Percentiles rank a stretch among this genome's conserved stretches.
These are phyloP conservation scores for Actinopyga echinites DNA, from an alignment of 53 echinoderm and acorn worm species.

Conservation along the genomic window DNA sequence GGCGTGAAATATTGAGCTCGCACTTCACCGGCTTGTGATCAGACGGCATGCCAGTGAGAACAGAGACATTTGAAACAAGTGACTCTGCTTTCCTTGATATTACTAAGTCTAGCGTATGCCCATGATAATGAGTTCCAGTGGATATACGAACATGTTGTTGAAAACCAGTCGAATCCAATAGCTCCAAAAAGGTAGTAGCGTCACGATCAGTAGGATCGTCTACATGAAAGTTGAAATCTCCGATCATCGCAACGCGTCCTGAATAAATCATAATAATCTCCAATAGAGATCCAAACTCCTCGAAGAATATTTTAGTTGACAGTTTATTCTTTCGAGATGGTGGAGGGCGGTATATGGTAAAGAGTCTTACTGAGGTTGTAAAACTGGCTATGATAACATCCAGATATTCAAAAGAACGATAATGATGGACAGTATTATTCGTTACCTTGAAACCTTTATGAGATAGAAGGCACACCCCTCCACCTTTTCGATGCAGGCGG, in stretches of 20 bases:
- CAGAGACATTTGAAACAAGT: background rate
- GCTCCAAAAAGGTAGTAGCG: background rate
- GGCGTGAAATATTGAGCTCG: background rate
- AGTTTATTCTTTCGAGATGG: background rate
- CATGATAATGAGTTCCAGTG: slow-evolving; percentile 10
- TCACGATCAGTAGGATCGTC: slow-evolving; percentile 9
- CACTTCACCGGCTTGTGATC: slow-evolving; percentile 26
- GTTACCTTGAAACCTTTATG: slow-evolving; percentile 34
- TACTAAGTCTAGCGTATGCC: slow-evolving; percentile 20
- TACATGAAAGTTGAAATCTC: slow-evolving; percentile 13
- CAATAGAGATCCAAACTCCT: slow-evolving; percentile 19
- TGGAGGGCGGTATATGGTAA: slow-evolving; percentile 19
- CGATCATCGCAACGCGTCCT: background rate
- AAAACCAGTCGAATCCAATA: background rate
- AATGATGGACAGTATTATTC: slow-evolving; percentile 2
- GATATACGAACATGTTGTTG: slow-evolving; percentile 16
- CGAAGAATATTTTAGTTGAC: slow-evolving; percentile 27
- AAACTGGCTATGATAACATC: slow-evolving; percentile 16
- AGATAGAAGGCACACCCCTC: slow-evolving; percentile 35
- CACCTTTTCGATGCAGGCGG: slow-evolving; percentile 26
- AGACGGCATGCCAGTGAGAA: background rate
- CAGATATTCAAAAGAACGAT: slow-evolving; percentile 38
- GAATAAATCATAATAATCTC: slow-evolving; percentile 17
- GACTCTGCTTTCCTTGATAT: background rate
- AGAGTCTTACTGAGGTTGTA: slow-evolving; percentile 3